Evolutionary conservation across 2,888 invertebrate species (phyloP).

Genomic region (Epicampocera succincta): DNA sequence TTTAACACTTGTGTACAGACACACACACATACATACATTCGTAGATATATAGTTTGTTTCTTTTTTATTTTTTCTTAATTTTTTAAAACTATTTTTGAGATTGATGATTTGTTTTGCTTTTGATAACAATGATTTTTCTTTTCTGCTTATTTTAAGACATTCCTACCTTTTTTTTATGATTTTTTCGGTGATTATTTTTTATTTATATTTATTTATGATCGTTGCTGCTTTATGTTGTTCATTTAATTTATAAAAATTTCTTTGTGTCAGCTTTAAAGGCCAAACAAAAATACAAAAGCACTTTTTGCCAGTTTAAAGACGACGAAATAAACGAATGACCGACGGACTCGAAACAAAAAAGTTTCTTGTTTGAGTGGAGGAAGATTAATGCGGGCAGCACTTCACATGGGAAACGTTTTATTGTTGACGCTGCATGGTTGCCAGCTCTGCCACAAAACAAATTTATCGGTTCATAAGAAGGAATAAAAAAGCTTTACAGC

Average conservation of each 20-base stretch:
- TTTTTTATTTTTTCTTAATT: background rate
- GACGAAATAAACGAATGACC: conserved; percentile 47
- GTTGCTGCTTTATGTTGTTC: background rate
- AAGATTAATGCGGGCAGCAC: conserved; percentile 31
- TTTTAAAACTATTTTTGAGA: background rate
- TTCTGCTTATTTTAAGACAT: background rate
- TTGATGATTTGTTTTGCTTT: background rate
- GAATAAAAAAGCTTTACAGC: no score
- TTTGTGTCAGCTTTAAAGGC: conserved; percentile 23
- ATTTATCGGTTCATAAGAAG: no score
- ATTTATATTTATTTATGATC: background rate
- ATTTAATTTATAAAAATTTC: conserved; percentile 15
- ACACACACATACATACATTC: background rate
- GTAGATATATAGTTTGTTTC: background rate
- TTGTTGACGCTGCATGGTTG: conserved; percentile 13
- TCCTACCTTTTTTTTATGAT: conserved; percentile 18
- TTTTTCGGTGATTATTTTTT: conserved; percentile 10
- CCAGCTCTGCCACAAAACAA: background rate
- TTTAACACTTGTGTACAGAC: no score
- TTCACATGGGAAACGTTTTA: conserved; percentile 6
- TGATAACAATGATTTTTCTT: background rate
- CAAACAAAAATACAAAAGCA: conserved; percentile 41
- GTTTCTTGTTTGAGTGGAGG: conserved; percentile 30
- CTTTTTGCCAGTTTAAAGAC: conserved; percentile 42
- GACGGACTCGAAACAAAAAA: conserved; percentile 1